phyloP scores from a whole-genome alignment of 2,888 invertebrate species.

The Tipula unca region DNA sequence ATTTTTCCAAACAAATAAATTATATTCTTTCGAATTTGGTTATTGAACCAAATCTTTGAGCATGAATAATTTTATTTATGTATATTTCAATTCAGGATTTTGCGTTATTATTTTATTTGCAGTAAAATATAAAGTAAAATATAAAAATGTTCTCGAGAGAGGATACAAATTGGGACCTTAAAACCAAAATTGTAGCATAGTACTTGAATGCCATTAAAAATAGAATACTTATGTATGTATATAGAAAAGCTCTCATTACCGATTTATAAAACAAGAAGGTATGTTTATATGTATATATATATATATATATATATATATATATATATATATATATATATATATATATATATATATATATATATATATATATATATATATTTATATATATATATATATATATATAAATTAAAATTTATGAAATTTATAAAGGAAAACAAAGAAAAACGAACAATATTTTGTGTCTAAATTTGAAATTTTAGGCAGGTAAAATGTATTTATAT shows the following conservation, averaged over 20 bases:
- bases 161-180: neutral
- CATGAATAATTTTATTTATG: neutral
- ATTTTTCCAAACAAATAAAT: neutral
- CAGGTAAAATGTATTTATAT: neutral
- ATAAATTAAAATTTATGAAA: neutral
- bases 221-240: neutral
- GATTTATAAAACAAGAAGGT: neutral
- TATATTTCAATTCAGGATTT: neutral
- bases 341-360: too few relatives aligned
- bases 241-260: neutral
- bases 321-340: too few relatives aligned
- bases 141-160: neutral
- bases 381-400: neutral
- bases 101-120: neutral
- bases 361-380: too few relatives aligned
- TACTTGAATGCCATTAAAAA: neutral
- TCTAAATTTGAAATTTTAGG: neutral
- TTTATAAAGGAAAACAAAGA: neutral
- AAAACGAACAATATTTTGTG: neutral
- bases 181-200: neutral
- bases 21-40: neutral
- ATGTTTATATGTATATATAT: neutral
- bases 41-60: neutral
- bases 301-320: too few relatives aligned
- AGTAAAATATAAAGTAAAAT: neutral